Evolutionary conservation across 2,113 vertebrate genomes (phyloP).

Genomic region (Paramisgurnus dabryanus): DNA sequence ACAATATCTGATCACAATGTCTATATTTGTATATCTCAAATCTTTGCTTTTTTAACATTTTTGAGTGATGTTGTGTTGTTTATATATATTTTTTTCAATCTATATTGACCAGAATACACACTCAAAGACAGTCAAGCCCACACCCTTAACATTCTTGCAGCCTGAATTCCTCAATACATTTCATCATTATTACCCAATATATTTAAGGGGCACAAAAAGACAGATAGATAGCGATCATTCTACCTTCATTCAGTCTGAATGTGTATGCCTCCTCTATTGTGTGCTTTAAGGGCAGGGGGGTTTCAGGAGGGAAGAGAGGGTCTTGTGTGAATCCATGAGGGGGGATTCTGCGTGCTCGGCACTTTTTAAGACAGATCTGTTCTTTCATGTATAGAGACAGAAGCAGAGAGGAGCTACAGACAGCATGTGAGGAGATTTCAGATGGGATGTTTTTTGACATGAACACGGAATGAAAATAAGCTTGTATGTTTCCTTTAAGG

Average conservation of each 20-base stretch:
- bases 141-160: conserved; percentile 5
- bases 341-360: conserved; percentile 68
- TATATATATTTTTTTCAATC: no score
- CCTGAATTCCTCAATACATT: conserved; percentile 15
- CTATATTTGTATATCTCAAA: no score
- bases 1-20: no score
- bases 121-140: conserved; percentile 43
- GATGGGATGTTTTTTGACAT: conserved; percentile 50
- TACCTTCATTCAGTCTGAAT: conserved; percentile 40
- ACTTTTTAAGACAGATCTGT: conserved; percentile 66
- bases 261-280: conserved; percentile 54
- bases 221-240: conserved; percentile 34
- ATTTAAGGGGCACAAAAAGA: conserved; percentile 38
- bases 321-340: conserved; percentile 65
- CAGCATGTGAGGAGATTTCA: conserved; percentile 8
- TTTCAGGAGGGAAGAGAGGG: conserved; percentile 58
- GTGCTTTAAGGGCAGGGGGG: conserved; percentile 49
- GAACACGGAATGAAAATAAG: conserved; percentile 37
- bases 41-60: no score
- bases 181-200: conserved; percentile 17
- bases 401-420: conserved; percentile 31
- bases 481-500: background rate
- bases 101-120: background rate
- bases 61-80: no score
- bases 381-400: conserved; percentile 53